Evolutionary conservation across 2,888 invertebrate species (phyloP).

Genomic region (Hyles lineata): DNA sequence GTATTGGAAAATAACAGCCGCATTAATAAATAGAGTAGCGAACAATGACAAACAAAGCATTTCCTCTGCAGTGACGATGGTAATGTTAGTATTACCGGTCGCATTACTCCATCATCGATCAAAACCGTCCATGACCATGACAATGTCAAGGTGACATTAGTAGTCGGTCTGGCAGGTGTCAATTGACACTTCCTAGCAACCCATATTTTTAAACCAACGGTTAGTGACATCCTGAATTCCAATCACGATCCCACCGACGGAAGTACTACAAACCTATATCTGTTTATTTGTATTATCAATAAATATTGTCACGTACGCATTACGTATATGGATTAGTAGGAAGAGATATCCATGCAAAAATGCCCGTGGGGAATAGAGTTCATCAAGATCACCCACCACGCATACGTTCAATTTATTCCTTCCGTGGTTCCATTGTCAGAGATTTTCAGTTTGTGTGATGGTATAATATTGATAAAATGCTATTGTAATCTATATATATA

Average conservation of each 20-base stretch:
- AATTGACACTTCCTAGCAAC: conserved; percentile 16
- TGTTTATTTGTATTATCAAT: conserved; percentile 30
- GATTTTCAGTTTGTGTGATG: no score
- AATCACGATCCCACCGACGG: conserved; percentile 30
- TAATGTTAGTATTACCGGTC: no score
- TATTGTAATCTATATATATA: no score
- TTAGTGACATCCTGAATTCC: conserved; percentile 18
- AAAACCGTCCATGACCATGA: conserved; percentile 11
- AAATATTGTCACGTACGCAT: conserved; percentile 8
- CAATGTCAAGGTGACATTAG: conserved; percentile 19
- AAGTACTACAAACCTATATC: conserved; percentile 41
- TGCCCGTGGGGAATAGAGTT: neutral
- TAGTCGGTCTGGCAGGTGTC: conserved; percentile 4
- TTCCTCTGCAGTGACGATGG: no score
- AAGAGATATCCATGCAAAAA: neutral
- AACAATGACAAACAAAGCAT: no score
- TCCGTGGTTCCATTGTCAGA: no score
- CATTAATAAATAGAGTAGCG: no score
- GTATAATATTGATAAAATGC: no score
- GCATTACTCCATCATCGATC: neutral
- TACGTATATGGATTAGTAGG: neutral
- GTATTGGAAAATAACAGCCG: no score
- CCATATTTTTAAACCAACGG: conserved; percentile 10
- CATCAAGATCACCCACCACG: no score
- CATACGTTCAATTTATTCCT: no score